Percentiles rank a stretch among this genome's conserved stretches.
Evolutionary conservation across 2,888 invertebrate genomes (phyloP).

Genomic region (Sarcophaga caerulescens): DNA sequence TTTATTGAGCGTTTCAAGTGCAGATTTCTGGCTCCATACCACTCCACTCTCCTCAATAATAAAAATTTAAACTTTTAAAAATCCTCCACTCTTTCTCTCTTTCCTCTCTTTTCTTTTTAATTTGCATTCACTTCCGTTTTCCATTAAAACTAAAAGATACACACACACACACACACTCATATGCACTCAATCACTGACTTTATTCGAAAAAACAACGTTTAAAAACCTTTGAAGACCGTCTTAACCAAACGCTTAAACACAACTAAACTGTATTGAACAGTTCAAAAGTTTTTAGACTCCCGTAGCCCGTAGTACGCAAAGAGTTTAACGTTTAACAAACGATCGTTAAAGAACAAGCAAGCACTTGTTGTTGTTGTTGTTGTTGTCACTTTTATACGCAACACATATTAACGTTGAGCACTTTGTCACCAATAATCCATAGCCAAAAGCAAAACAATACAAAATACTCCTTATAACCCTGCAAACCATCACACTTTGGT

Average conservation of each 20-base stretch:
- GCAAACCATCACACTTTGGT: background rate
- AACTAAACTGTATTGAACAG: conserved; percentile 57
- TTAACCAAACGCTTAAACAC: conserved; percentile 59
- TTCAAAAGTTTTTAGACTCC: conserved; percentile 67
- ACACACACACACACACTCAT: background rate
- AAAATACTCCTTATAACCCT: too few species aligned
- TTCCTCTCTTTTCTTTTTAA: conserved; percentile 23
- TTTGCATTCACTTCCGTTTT: conserved; percentile 61
- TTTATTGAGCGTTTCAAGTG: conserved; percentile 48
- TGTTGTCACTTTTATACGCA: too few species aligned
- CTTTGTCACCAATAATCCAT: too few species aligned
- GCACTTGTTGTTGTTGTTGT: background rate
- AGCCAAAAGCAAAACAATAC: too few species aligned
- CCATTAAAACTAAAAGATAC: background rate
- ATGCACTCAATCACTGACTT: background rate
- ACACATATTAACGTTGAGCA: too few species aligned
- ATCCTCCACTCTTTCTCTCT: background rate
- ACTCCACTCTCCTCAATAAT: background rate
- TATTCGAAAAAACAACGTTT: conserved; percentile 15
- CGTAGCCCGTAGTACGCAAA: background rate
- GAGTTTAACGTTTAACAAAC: conserved; percentile 31
- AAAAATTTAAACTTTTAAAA: background rate
- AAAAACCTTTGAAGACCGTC: conserved; percentile 51
- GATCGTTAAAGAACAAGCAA: background rate
- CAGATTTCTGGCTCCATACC: background rate